Conservation (phyloP, 1,140 invertebrate genomes). For the Drosophila suzukii region DNA sequence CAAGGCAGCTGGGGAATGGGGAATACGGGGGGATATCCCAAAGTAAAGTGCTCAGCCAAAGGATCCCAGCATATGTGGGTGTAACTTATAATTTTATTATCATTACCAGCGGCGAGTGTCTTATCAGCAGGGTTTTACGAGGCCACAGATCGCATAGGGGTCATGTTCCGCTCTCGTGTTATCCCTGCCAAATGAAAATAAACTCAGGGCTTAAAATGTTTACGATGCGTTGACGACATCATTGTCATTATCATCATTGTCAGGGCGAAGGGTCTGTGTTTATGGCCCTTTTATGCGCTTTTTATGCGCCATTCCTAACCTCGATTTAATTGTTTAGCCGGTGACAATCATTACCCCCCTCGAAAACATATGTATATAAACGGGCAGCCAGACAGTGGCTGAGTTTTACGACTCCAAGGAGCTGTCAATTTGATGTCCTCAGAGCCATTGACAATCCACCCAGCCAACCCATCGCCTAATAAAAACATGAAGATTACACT, state of each 20-base stretch:
- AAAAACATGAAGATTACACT: conserved; percentile 83
- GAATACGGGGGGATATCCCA: neutral
- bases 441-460: conserved; percentile 65
- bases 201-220: conserved; percentile 82
- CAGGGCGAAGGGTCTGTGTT: conserved; percentile 40
- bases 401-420: conserved; percentile 77
- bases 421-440: conserved; percentile 80
- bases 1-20: no score
- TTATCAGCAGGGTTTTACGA: conserved; percentile 79
- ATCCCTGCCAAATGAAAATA: conserved; percentile 81
- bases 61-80: conserved; percentile 51
- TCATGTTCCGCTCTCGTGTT: conserved; percentile 48
- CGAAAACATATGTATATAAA: conserved; percentile 61
- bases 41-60: conserved; percentile 20
- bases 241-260: conserved; percentile 23
- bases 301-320: conserved; percentile 84
- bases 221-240: conserved; percentile 81
- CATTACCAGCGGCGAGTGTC: conserved; percentile 74
- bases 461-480: conserved; percentile 39
- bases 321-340: conserved; percentile 85
- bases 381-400: conserved; percentile 40
- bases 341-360: conserved; percentile 79
- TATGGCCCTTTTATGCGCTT: conserved; percentile 82
- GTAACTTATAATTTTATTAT: conserved; percentile 84
- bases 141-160: conserved; percentile 70